phyloP scores from a whole-genome alignment of 2,113 vertebrate genomes.

The Nesogale talazaci region DNA sequence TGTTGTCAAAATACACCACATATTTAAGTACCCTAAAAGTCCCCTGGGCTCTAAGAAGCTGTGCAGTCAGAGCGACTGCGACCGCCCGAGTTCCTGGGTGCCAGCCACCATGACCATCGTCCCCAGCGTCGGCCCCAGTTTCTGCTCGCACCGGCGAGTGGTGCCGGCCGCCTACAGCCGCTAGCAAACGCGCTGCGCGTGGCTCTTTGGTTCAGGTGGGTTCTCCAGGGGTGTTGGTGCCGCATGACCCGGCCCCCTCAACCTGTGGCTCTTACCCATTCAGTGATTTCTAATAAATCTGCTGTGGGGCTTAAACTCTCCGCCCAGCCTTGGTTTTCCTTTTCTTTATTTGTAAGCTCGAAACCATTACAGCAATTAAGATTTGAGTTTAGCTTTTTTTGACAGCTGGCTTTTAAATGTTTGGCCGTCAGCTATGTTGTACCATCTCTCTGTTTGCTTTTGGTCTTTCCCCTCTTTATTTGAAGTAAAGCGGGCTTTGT shows the following conservation, averaged over 20 bases:
- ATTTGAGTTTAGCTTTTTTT: conserved; percentile 51
- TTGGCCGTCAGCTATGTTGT: not conserved
- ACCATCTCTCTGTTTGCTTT: not conserved
- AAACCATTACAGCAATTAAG: conserved; percentile 8
- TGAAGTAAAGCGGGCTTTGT: not conserved
- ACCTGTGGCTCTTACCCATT: not conserved
- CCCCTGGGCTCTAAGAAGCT: conserved; percentile 43
- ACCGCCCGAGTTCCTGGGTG: not conserved
- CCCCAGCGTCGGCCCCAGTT: not conserved
- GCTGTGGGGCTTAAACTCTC: conserved; percentile 13
- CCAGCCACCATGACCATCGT: not conserved
- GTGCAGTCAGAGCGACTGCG: not conserved
- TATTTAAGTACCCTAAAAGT: conserved; percentile 67
- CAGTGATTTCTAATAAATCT: conserved; percentile 52
- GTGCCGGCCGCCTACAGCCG: not conserved
- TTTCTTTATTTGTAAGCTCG: conserved; percentile 12
- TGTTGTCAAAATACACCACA: conserved; percentile 85
- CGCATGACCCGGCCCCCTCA: not conserved
- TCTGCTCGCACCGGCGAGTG: not conserved
- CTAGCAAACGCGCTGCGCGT: not conserved
- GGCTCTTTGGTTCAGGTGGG: conserved; percentile 11
- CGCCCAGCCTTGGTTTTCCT: not conserved
- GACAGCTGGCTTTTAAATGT: conserved; percentile 31
- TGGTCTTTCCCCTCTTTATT: not conserved
- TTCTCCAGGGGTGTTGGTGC: conserved; percentile 12